phyloP scores from a whole-genome alignment of 2,113 vertebrate species.

The Mus spicilegus region DNA sequence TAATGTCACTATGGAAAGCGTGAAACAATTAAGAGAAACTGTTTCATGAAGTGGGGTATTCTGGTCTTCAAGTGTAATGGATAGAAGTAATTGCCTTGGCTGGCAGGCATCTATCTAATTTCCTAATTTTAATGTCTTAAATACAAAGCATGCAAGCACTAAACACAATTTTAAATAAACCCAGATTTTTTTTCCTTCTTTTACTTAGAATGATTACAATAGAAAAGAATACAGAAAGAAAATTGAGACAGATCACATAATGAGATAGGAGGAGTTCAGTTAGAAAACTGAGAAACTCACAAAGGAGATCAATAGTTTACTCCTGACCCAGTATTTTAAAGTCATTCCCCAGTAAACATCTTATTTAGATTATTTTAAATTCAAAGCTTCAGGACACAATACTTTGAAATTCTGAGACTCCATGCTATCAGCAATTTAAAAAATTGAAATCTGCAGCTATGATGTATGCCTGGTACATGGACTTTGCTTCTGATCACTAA shows the following conservation, averaged over 20 bases:
- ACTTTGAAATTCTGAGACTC: conserved; percentile 36
- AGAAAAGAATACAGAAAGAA: neutral
- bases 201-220: neutral
- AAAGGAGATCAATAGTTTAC: neutral
- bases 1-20: conserved; percentile 52
- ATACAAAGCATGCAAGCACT: conserved; percentile 66
- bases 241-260: neutral
- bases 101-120: conserved; percentile 71
- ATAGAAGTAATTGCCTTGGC: conserved; percentile 71
- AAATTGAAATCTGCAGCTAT: neutral
- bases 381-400: neutral
- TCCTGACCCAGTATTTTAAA: neutral
- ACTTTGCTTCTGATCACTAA: neutral
- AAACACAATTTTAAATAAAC: conserved; percentile 70
- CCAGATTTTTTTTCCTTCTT: neutral
- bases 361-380: conserved; percentile 15
- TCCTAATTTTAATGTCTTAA: conserved; percentile 76
- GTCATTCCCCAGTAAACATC: neutral
- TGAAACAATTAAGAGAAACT: conserved; percentile 68
- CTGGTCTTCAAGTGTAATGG: conserved; percentile 66
- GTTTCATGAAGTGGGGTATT: conserved; percentile 70
- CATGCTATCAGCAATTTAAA: neutral
- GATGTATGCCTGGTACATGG: neutral
- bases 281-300: neutral
- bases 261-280: neutral